Percentiles rank a stretch among this genome's conserved stretches.
Conservation (phyloP, 2,888 invertebrate genomes). For the Acleris holmiana region DNA sequence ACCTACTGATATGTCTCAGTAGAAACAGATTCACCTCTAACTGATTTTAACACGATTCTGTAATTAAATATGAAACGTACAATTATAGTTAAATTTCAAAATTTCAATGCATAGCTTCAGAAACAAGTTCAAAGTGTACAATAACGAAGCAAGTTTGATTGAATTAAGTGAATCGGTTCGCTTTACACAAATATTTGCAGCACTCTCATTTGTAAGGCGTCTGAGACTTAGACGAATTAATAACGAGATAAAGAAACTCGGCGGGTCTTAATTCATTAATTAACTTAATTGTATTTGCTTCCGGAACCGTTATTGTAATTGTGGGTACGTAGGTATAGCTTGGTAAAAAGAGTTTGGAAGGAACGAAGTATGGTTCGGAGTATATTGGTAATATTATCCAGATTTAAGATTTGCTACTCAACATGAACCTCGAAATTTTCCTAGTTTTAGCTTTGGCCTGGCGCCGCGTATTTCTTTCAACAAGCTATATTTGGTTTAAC, state of each 20-base stretch:
- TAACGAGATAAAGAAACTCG: slow-evolving; percentile 84
- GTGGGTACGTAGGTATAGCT: slow-evolving; percentile 50
- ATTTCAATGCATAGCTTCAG: slow-evolving; percentile 6
- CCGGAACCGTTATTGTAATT: slow-evolving; percentile 73
- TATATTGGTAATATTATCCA: too few relatives aligned
- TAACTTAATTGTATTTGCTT: slow-evolving; percentile 83
- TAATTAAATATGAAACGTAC: too few relatives aligned
- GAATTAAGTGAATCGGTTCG: slow-evolving; percentile 45
- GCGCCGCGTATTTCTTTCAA: too few relatives aligned
- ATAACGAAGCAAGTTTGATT: slow-evolving; percentile 40
- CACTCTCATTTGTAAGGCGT: slow-evolving; percentile 78
- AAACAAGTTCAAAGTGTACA: slow-evolving; percentile 29
- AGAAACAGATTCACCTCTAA: too few relatives aligned
- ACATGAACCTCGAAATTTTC: too few relatives aligned
- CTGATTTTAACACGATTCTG: too few relatives aligned
- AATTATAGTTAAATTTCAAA: background rate
- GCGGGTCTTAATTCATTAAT: slow-evolving; percentile 83
- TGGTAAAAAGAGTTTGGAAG: too few relatives aligned
- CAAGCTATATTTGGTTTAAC: too few relatives aligned
- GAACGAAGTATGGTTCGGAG: too few relatives aligned
- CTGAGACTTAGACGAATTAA: slow-evolving; percentile 81
- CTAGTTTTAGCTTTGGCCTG: too few relatives aligned
- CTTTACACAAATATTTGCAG: slow-evolving; percentile 69
- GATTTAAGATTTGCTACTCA: too few relatives aligned
- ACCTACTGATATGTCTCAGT: too few relatives aligned